phyloP scores from a whole-genome alignment of 1,140 invertebrate genomes.

The Sogatella furcifera region DNA sequence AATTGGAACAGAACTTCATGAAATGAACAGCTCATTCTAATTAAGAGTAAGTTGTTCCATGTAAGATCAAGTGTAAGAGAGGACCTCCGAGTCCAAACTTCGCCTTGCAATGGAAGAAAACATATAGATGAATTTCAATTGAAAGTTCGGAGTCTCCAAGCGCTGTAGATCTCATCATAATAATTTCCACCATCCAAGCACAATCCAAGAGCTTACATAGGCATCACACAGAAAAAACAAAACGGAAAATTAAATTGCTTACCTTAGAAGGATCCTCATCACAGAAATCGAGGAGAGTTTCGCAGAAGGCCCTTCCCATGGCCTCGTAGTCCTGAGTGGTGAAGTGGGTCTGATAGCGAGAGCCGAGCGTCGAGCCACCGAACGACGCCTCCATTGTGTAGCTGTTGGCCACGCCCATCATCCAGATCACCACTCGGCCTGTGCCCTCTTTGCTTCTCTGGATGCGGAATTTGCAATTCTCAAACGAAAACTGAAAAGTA shows the following conservation, averaged over 20 bases:
- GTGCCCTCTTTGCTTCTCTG: conserved; percentile 89
- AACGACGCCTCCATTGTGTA: conserved; percentile 93
- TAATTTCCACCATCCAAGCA: background rate
- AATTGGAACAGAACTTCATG: too few species aligned
- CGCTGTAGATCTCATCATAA: too few species aligned
- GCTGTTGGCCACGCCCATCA: conserved; percentile 85
- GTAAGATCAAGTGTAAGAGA: too few species aligned
- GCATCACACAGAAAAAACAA: too few species aligned
- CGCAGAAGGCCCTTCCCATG: conserved; percentile 81
- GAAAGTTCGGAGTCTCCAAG: too few species aligned
- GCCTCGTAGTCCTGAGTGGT: conserved; percentile 66
- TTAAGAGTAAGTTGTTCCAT: too few species aligned
- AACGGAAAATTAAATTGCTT: too few species aligned
- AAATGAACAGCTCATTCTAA: too few species aligned
- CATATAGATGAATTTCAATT: too few species aligned
- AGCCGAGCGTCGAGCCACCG: conserved; percentile 70
- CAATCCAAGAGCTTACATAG: too few species aligned
- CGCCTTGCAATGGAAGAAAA: too few species aligned
- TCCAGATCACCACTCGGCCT: conserved; percentile 84
- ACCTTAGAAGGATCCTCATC: conserved; percentile 80
- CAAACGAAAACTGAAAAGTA: conserved; percentile 74
- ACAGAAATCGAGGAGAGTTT: conserved; percentile 82
- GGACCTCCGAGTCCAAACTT: too few species aligned
- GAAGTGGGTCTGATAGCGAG: conserved; percentile 79
- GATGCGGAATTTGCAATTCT: conserved; percentile 86